Conservation (phyloP, 37 sponge, comb jelly and placozoan species). For the Amphimedon queenslandica region DNA sequence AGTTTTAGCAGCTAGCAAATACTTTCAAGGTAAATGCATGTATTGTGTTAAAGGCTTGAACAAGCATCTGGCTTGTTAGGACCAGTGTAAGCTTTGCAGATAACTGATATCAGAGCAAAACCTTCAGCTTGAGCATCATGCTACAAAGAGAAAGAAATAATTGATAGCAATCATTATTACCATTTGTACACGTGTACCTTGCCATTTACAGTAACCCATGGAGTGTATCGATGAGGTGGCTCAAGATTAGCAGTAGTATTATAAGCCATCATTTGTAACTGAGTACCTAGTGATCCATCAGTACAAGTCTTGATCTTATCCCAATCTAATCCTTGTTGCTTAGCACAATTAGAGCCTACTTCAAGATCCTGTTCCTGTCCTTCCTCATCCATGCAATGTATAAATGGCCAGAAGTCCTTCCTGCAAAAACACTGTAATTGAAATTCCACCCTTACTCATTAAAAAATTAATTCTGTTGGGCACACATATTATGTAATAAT, state of each 20-base stretch:
- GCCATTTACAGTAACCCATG: conserved; percentile 86
- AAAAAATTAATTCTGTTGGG: too few relatives aligned
- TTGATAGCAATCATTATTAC: background rate
- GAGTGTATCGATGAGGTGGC: conserved; percentile 82
- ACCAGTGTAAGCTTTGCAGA: conserved; percentile 75
- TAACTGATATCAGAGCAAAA: conserved; percentile 22
- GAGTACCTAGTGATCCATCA: conserved; percentile 42
- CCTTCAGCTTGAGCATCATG: conserved; percentile 69
- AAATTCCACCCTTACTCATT: too few relatives aligned
- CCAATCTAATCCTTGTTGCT: conserved; percentile 41
- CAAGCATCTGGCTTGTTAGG: conserved; percentile 56
- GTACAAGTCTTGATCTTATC: conserved; percentile 39
- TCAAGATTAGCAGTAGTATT: conserved; percentile 55
- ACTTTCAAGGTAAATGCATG: too few relatives aligned
- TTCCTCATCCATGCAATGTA: conserved; percentile 48
- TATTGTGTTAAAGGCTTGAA: too few relatives aligned
- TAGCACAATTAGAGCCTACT: conserved; percentile 55
- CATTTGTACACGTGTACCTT: conserved; percentile 34
- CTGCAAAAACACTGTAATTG: conserved; percentile 42
- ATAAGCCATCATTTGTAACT: conserved; percentile 57
- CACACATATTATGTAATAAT: too few relatives aligned
- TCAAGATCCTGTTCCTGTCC: conserved; percentile 26
- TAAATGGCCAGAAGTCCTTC: conserved; percentile 65
- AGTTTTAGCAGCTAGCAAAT: too few relatives aligned
- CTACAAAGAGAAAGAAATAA: conserved; percentile 28